Percentiles rank a stretch among this genome's conserved stretches.
These are phyloP conservation scores for Macaria liturata DNA, from an alignment of 2,888 invertebrate genomes.

Conservation along the genomic window DNA sequence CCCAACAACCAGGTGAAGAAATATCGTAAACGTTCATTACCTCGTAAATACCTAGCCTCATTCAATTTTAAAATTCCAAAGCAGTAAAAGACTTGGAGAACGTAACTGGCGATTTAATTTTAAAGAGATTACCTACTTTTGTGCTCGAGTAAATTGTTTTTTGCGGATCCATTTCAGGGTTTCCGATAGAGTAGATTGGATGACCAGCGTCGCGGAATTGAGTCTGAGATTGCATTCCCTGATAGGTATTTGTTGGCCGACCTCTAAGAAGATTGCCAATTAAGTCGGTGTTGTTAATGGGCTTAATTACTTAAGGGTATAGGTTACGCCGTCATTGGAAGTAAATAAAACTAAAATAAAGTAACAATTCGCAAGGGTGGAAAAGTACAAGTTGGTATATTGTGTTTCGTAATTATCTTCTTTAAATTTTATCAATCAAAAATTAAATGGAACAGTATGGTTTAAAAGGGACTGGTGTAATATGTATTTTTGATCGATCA, in stretches of 20 bases:
- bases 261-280: slow-evolving; percentile 15
- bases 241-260: slow-evolving; percentile 17
- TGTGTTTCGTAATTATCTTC: too few relatives aligned
- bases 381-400: too few relatives aligned
- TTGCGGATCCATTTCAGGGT: slow-evolving; percentile 31
- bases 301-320: neutral
- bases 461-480: too few relatives aligned
- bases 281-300: slow-evolving; percentile 8
- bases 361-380: too few relatives aligned
- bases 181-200: slow-evolving; percentile 32
- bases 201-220: slow-evolving; percentile 40
- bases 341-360: too few relatives aligned
- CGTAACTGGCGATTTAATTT: slow-evolving; percentile 44
- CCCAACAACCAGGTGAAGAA: slow-evolving; percentile 27
- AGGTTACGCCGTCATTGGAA: neutral
- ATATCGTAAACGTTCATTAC: slow-evolving; percentile 39
- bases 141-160: slow-evolving; percentile 46
- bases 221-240: slow-evolving; percentile 36
- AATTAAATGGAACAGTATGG: too few relatives aligned
- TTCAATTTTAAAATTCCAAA: slow-evolving; percentile 24
- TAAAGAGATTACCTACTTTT: slow-evolving; percentile 42
- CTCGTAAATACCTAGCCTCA: slow-evolving; percentile 26
- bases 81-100: slow-evolving; percentile 22
- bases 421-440: too few relatives aligned
- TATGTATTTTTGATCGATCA: too few relatives aligned